Evolutionary conservation across 2,888 invertebrate species (phyloP), one percentile per base, ranked within the genome.

Genomic region (Nudaria mundana): DNA sequence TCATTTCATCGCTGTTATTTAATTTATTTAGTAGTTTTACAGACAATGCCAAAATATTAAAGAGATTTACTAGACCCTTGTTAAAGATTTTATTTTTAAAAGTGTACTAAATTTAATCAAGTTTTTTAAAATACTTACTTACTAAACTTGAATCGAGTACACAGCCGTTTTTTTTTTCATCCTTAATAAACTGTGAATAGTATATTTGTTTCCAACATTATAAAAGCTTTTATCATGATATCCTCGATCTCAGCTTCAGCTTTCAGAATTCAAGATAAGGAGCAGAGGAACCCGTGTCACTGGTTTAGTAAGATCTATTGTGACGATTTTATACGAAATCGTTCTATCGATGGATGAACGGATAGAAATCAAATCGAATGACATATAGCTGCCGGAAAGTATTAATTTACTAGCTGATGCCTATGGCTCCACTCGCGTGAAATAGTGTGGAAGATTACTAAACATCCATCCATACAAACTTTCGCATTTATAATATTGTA

Each of bases 231-330:
- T 37, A 31, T 37, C 36, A 12, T 11, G 0, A 16, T 12, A 12
- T 20, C 4, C 5, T 14, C 29, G 14, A 28, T 23, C 30, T 30
- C 16, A 24, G 13, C 16, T 30, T 5, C 37, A 16, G n/a, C 24
- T 25, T 30, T 37, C 20, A 28, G 35, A 20, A 31, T 37, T 30
- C 25, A 30, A 31, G 37, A 37, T 37, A 37, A 31, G 37, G 15
- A 18, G 25, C 12, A 30, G 13, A 24, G 10, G 8, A 13, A 10
- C 30, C 30, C 28, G 8, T 15, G 30, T 30, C 37, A 25, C 10
- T 30, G 13, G 13, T 13, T 15, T 25, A 18, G 18, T 18, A 11
- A n/a, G 16, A 30, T 30, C 20, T 25, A 37, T 37, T 37, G 30
- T 30, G 25, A 23, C 12, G 10, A 37, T 20, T 16, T 36, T 15